phyloP scores from a whole-genome alignment of 2,888 invertebrate genomes.

The Octonoba sinensis region DNA sequence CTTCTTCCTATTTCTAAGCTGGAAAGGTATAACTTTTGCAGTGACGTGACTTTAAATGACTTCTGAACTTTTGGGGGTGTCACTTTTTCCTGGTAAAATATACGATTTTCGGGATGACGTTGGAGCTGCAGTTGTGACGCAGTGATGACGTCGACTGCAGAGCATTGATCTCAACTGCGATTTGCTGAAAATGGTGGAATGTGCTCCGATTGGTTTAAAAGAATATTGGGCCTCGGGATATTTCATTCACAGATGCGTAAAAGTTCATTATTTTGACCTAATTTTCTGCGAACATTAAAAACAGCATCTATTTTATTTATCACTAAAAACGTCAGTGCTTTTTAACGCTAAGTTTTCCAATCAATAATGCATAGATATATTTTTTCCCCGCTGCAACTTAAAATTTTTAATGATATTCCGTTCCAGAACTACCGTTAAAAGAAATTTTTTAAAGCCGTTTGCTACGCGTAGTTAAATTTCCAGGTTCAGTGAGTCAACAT shows the following conservation, averaged over 20 bases:
- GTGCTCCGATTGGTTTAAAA: slow-evolving; percentile 32
- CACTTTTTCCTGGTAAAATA: slow-evolving; percentile 35
- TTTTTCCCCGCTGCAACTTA: too few relatives aligned
- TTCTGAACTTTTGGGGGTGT: slow-evolving; percentile 52
- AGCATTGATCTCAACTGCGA: slow-evolving; percentile 45
- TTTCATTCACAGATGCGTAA: neutral
- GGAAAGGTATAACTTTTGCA: neutral
- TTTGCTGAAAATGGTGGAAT: slow-evolving; percentile 28
- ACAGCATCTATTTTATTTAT: too few relatives aligned
- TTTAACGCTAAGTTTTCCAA: too few relatives aligned
- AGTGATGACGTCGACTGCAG: slow-evolving; percentile 59
- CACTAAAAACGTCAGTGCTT: too few relatives aligned
- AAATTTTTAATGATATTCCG: too few relatives aligned
- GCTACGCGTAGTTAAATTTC: too few relatives aligned
- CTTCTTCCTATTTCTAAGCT: neutral
- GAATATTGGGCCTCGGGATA: neutral
- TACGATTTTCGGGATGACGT: slow-evolving; percentile 40
- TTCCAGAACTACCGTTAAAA: too few relatives aligned
- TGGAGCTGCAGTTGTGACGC: slow-evolving; percentile 57
- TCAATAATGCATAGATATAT: too few relatives aligned
- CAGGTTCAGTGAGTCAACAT: too few relatives aligned
- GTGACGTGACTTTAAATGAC: slow-evolving; percentile 30
- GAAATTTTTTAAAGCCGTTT: too few relatives aligned
- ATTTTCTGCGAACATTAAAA: too few relatives aligned
- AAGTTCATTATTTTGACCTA: too few relatives aligned